These are phyloP conservation scores for Agrotis segetum DNA, from an alignment of 2,888 invertebrate species.

Conservation along the genomic window DNA sequence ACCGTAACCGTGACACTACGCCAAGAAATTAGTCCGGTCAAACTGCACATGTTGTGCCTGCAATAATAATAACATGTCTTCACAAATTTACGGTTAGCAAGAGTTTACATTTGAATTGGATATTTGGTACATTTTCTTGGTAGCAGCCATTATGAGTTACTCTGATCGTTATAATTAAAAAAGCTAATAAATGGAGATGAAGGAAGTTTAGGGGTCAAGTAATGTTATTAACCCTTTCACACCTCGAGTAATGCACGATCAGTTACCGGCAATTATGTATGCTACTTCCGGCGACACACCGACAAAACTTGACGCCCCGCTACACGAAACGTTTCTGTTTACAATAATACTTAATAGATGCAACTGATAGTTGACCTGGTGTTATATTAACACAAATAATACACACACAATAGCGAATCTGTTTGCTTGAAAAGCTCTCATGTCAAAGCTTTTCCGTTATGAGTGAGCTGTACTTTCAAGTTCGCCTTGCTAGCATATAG, in stretches of 20 bases:
- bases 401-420: constrained; percentile 21
- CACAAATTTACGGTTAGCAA: constrained; percentile 37
- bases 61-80: constrained; percentile 44
- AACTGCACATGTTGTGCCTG: constrained; percentile 72
- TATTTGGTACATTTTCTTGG: constrained; percentile 15
- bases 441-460: constrained; percentile 29
- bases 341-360: constrained; percentile 58
- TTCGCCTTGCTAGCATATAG: constrained; percentile 16
- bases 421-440: constrained; percentile 14
- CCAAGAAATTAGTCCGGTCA: constrained; percentile 65
- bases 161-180: constrained; percentile 43
- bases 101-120: constrained; percentile 25
- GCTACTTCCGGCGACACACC: constrained; percentile 81
- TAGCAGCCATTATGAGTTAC: constrained; percentile 16
- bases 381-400: constrained; percentile 43
- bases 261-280: constrained; percentile 88
- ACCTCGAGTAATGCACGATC: constrained; percentile 86
- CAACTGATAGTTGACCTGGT: constrained; percentile 63
- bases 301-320: constrained; percentile 75
- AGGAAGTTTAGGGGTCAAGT: constrained; percentile 85
- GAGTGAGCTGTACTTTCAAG: constrained; percentile 24
- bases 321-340: constrained; percentile 64
- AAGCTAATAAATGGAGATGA: constrained; percentile 68
- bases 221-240: constrained; percentile 89
- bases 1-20: constrained; percentile 67